Percentiles rank a stretch among this genome's conserved stretches.
Conservation (phyloP, 2,888 invertebrate species). For the Diaphora mendica region DNA sequence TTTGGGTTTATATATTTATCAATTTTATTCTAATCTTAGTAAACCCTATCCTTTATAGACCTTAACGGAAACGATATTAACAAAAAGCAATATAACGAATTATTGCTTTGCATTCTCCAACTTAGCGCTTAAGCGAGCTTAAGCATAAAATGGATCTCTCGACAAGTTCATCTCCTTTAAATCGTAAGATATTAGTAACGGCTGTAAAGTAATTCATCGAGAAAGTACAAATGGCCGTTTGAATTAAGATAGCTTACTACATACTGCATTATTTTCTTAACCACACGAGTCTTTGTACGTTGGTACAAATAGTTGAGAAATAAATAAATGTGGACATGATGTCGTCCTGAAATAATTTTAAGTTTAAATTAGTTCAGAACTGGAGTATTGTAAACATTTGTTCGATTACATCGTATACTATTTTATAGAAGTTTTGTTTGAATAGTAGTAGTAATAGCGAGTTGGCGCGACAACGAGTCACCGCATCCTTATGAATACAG, state of each 20-base stretch:
- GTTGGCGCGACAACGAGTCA: constrained; percentile 67
- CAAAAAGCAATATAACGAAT: background rate
- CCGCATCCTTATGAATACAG: constrained; percentile 49
- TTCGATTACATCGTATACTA: background rate
- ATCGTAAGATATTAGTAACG: too few relatives aligned
- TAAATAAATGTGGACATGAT: too few relatives aligned
- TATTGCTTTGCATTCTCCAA: background rate
- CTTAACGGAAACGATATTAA: background rate
- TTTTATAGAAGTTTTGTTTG: background rate
- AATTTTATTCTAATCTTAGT: too few relatives aligned
- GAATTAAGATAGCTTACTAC: too few relatives aligned
- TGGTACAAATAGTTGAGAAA: too few relatives aligned
- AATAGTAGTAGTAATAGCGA: constrained; percentile 60
- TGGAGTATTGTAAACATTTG: background rate
- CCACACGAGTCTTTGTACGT: background rate
- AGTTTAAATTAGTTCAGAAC: background rate
- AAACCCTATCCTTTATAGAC: background rate
- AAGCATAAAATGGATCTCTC: background rate
- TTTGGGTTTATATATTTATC: background rate
- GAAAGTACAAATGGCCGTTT: too few relatives aligned
- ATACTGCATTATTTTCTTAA: background rate
- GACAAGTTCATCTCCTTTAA: background rate
- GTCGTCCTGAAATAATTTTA: too few relatives aligned
- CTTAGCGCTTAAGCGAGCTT: background rate
- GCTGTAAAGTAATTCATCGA: too few relatives aligned